These are phyloP conservation scores for Odontomyia ornata DNA, from an alignment of 2,888 invertebrate genomes.

Conservation along the genomic window DNA sequence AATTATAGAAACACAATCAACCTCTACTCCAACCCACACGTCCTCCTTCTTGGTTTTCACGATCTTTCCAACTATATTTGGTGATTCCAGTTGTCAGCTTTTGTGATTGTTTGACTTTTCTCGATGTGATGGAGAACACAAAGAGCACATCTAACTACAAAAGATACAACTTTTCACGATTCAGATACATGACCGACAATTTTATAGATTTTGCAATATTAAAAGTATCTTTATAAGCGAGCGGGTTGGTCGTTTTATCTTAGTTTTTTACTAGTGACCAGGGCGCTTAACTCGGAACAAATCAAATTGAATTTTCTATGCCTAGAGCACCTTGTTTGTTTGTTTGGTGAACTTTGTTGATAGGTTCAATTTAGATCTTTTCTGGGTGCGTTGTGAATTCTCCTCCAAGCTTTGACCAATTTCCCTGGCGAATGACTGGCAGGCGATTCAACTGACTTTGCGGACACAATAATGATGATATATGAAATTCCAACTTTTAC, in stretches of 20 bases:
- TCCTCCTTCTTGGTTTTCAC: conserved; percentile 11
- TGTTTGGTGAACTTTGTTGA: neutral
- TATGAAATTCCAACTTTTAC: conserved; percentile 38
- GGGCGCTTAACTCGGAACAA: neutral
- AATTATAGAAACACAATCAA: conserved; percentile 5
- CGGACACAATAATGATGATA: neutral
- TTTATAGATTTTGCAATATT: no score
- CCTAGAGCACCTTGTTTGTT: neutral
- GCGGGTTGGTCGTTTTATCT: neutral
- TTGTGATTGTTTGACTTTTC: neutral
- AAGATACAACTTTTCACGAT: no score
- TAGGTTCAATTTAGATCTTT: neutral
- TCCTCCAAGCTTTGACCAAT: neutral
- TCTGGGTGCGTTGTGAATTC: neutral
- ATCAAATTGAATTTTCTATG: neutral
- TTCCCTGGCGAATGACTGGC: no score
- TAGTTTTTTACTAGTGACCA: neutral
- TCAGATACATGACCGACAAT: no score
- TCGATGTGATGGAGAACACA: neutral
- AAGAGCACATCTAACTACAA: neutral
- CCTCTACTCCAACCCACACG: conserved; percentile 2
- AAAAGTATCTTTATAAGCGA: no score
- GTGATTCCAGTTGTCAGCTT: conserved; percentile 22
- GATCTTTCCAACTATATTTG: conserved; percentile 10
- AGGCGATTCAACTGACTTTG: no score